Evolutionary conservation across 2,797 vertebrate species (phyloP), one percentile per base, ranked within the genome.

Genomic region (Malacoraja senta): DNA sequence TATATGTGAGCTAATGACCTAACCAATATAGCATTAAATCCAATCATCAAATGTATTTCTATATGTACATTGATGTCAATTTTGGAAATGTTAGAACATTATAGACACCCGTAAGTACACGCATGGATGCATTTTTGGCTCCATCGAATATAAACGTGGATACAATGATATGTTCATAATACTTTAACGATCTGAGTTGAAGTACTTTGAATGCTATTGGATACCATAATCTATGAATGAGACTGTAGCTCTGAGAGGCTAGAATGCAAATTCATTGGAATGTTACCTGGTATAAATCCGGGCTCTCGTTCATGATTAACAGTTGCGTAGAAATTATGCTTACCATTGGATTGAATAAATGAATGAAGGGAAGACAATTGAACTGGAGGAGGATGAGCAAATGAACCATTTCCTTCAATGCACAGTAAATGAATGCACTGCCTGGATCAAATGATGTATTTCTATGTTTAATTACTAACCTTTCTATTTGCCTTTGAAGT

Each of bases 401-500:
- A 84, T 88, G 17, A 17, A n/a, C n/a, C 17, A n/a, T 12, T 63
- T 53, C 44, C 44, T 53, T 53, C 4, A 0, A 53, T 53, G 44
- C 6, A 53, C 44, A 53, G 4, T 53, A 53, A 53, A 53, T 53
- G 44, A 53, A 53, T 53, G 44, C 44, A 53, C 44, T 53, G 44
- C 44, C 44, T 53, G 44, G 44, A 53, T 53, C 26, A 1, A 86
- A 86, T 86, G 29, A 7, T 29, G 15, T 68, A n/a, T 68, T 35
- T 68, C 63, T 19, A 58, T 58, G 71, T 58, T 76, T 76, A 92
- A 92, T 92, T 29, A 92, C 35, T 74, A 92, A 76, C 21, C 13
- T 74, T 92, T 53, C 35, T 74, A 44, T n/a, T 76, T 38, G 90
- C 24, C 71, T 76, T 92, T 92, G 90, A 76, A 58, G 71, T 74